phyloP scores from a whole-genome alignment of 2,888 invertebrate genomes.

The Melinaea marsaeus region DNA sequence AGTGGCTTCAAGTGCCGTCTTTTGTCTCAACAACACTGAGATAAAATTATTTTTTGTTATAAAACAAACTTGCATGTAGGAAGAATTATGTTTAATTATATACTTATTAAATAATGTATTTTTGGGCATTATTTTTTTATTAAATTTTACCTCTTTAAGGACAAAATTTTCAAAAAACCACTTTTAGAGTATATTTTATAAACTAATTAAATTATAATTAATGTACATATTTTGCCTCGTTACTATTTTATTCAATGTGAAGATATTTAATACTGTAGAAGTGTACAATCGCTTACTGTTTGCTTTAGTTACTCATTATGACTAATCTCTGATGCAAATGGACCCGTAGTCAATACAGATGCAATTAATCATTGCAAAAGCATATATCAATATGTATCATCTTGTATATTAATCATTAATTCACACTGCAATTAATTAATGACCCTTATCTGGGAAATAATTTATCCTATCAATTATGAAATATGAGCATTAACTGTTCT shows the following conservation, averaged over 20 bases:
- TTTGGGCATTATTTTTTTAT: neutral
- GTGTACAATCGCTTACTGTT: too few relatives aligned
- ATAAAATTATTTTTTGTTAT: constrained; percentile 1
- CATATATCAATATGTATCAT: constrained; percentile 4
- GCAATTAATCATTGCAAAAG: constrained; percentile 4
- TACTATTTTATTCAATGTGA: too few relatives aligned
- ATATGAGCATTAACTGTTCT: neutral
- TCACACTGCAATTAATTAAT: constrained; percentile 6
- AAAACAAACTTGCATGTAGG: neutral
- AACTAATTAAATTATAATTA: too few relatives aligned
- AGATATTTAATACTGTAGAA: too few relatives aligned
- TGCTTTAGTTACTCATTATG: neutral
- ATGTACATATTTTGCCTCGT: too few relatives aligned
- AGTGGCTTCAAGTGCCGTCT: constrained; percentile 5
- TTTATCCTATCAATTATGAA: constrained; percentile 5
- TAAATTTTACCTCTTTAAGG: too few relatives aligned
- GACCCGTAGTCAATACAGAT: neutral
- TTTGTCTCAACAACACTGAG: constrained; percentile 5
- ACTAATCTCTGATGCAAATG: neutral
- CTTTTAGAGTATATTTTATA: too few relatives aligned
- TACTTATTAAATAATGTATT: neutral
- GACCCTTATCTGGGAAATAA: constrained; percentile 6
- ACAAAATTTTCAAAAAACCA: too few relatives aligned
- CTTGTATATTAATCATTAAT: constrained; percentile 4
- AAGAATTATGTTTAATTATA: neutral